phyloP scores from a whole-genome alignment of 2,113 vertebrate species.

The Sardina pilchardus region DNA sequence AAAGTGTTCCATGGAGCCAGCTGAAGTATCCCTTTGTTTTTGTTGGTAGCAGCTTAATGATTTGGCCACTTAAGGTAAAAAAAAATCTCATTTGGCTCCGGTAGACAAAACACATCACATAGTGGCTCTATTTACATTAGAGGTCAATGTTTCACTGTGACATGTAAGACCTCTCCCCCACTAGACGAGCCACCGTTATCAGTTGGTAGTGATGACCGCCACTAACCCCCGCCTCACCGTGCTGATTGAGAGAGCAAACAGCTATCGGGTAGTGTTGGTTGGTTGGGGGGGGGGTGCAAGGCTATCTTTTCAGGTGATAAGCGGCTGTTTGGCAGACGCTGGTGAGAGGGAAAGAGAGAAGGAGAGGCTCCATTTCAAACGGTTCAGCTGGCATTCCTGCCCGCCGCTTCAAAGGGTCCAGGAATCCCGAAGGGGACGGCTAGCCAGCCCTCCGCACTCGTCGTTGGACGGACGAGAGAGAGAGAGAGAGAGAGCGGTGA shows the following conservation, averaged over 20 bases:
- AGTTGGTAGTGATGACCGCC: not conserved
- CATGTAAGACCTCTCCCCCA: not conserved
- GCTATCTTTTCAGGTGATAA: conserved; percentile 1
- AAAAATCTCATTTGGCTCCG: not conserved
- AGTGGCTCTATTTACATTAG: not conserved
- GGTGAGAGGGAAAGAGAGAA: not conserved
- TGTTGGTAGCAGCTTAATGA: conserved; percentile 12
- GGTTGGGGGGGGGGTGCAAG: not conserved
- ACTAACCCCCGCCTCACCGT: too few species aligned
- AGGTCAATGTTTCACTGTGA: conserved; percentile 2
- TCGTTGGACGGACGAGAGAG: not conserved
- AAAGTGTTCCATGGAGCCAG: not conserved
- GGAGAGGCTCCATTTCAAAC: not conserved
- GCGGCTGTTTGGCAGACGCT: not conserved
- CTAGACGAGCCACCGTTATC: not conserved
- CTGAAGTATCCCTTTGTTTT: not conserved
- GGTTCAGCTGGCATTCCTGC: not conserved
- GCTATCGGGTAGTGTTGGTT: not conserved
- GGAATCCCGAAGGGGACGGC: not conserved
- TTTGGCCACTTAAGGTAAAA: not conserved
- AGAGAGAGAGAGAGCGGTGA: conserved; percentile 38
- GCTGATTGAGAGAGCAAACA: not conserved
- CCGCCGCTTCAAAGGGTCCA: not conserved
- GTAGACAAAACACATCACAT: not conserved
- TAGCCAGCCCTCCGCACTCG: not conserved